Base-by-base conservation (phyloP, 2,113 vertebrate species). In the Paracanthobrama guichenoti region DNA sequence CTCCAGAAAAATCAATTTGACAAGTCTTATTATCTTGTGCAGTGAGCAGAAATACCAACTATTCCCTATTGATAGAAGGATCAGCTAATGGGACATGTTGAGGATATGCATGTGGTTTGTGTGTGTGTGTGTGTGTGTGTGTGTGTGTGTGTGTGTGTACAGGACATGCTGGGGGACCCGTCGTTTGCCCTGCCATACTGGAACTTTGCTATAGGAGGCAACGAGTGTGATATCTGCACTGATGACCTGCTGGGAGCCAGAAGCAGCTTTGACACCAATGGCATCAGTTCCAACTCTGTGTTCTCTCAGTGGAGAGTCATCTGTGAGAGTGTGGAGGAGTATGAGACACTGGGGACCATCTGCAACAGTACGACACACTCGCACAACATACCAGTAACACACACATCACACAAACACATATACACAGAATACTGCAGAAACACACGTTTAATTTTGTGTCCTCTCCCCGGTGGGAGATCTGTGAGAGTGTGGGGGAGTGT, bases 121-220 rank as follows among this genome's bases (percentile, higher is more conserved):
- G 42, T 44, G 42, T 44, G 42, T 39, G 12, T 48, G 44, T 39
- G 74, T 64, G 44, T 53, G 12, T 60, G 75, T 81, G 39, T 55
- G 66, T 73, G 57, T n/a, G 60, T 64, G 11, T 50, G 72, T 20
- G 72, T 83, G 76, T 62, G 28, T 67, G 11, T 66, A 11, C 86
- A 99, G 97, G 94, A 96, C 71, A 97, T 99, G 96, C 88, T 99
- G 28, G 94, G 93, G 6, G 94, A 98, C 31, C 91, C 95, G 8
- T 91, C 92, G 3, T 98, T 99, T 66, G 96, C 96, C 64, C 94
- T 99, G 28, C 97, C 97, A 3, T 99, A 97, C 90, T 98, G 97
- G 97, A 98, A 99, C 90, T 99, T 99, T 89, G 97, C 97, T 73
- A 97, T 95, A 9, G 97, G 97, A n/a, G 95, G 94, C 89, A 97